These are phyloP conservation scores for Exephanes ischioxanthus DNA, from an alignment of 2,888 invertebrate genomes.

Conservation along the genomic window DNA sequence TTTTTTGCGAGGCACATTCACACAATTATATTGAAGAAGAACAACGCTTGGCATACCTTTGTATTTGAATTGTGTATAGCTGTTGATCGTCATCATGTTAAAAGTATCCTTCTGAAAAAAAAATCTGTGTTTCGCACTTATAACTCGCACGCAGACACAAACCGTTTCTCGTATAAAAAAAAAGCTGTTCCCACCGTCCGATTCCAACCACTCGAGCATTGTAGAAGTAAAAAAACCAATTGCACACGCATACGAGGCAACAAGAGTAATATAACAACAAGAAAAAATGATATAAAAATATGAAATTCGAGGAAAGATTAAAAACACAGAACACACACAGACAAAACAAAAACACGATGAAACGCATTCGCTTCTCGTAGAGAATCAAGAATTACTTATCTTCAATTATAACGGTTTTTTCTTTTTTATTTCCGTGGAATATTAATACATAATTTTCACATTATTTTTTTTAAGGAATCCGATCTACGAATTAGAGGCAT, in stretches of 20 bases:
- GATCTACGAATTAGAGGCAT: not conserved
- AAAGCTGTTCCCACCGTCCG: slow-evolving; percentile 29
- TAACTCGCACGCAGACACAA: slow-evolving; percentile 50
- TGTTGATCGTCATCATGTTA: slow-evolving; percentile 64
- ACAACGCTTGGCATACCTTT: slow-evolving; percentile 46
- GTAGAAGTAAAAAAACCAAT: slow-evolving; percentile 33
- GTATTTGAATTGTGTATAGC: slow-evolving; percentile 61
- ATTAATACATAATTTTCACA: no score
- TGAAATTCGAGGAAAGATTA: slow-evolving; percentile 1
- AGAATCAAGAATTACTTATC: not conserved
- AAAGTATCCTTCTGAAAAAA: slow-evolving; percentile 52
- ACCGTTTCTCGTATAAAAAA: slow-evolving; percentile 26
- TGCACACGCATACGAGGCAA: slow-evolving; percentile 27
- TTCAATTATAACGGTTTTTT: not conserved
- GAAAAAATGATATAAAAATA: no score
- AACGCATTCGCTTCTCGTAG: slow-evolving; percentile 23
- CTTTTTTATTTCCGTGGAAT: not conserved
- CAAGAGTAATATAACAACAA: not conserved
- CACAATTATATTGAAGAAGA: slow-evolving; percentile 28
- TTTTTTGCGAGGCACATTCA: slow-evolving; percentile 43
- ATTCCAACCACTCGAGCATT: slow-evolving; percentile 28
- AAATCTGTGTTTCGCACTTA: slow-evolving; percentile 58
- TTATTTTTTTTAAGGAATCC: not conserved
- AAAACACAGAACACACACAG: slow-evolving; percentile 26
- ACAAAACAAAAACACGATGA: slow-evolving; percentile 2